Evolutionary conservation across 2,797 vertebrate species (phyloP).

Genomic region (Aldrovandia affinis): DNA sequence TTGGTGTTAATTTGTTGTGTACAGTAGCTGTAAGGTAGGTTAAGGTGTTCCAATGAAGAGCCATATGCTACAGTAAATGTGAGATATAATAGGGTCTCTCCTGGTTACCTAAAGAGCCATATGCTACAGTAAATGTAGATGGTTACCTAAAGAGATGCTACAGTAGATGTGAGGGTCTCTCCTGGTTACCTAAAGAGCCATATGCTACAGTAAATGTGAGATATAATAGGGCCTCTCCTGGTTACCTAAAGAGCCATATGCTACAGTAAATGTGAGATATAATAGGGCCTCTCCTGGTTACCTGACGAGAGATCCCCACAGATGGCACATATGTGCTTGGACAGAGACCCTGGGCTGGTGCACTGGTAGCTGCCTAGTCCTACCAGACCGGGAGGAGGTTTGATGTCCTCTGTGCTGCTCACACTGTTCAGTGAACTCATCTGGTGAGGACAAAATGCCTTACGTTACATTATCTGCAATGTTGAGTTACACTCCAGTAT

Average conservation of each 20-base stretch:
- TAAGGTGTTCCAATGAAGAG: not conserved
- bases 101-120: conserved; percentile 87
- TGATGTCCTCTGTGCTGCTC: conserved; percentile 89
- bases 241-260: not conserved
- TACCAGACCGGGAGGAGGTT: conserved; percentile 85
- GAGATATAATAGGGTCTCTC: not conserved
- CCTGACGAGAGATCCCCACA: conserved; percentile 96
- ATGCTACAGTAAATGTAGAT: no score
- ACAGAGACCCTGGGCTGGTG: conserved; percentile 85
- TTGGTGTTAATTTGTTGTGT: not conserved
- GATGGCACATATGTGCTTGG: conserved; percentile 96
- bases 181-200: no score
- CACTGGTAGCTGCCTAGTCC: conserved; percentile 84
- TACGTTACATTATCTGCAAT: not conserved
- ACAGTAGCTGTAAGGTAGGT: not conserved
- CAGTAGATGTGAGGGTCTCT: no score
- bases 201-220: no score
- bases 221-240: not conserved
- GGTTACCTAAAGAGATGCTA: no score
- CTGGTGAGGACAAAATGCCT: conserved; percentile 59
- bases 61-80: not conserved
- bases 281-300: conserved; percentile 52
- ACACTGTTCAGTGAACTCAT: conserved; percentile 84
- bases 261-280: not conserved
- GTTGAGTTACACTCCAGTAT: no score